Evolutionary conservation across 2,797 vertebrate genomes (phyloP).

Genomic region (Naso thynnoides): DNA sequence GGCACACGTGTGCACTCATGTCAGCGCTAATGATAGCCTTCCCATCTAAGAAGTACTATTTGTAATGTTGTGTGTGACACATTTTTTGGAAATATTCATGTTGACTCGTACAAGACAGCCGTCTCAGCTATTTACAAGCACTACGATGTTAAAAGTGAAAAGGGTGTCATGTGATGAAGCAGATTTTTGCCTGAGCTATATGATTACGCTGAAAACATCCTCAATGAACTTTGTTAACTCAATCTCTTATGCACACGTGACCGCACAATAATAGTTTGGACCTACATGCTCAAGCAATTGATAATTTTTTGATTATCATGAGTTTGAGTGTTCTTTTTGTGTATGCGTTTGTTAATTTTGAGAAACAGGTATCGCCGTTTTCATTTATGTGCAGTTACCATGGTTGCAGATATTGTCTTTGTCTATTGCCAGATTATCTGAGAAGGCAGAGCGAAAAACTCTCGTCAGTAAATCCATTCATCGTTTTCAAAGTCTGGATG

Average conservation of each 20-base stretch:
- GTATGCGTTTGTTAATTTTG: not conserved
- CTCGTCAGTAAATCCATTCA: too few relatives aligned
- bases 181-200: not conserved
- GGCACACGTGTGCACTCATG: constrained; percentile 6
- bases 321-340: not conserved
- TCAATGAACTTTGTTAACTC: not conserved
- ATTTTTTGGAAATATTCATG: not conserved
- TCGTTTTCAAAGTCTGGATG: too few relatives aligned
- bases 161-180: not conserved
- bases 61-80: not conserved
- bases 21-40: constrained; percentile 6
- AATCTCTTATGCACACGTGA: not conserved
- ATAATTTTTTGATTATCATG: not conserved
- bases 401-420: not conserved
- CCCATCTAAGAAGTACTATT: not conserved
- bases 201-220: not conserved
- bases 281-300: not conserved
- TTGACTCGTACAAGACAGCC: constrained; percentile 6
- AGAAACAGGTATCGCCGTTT: too few relatives aligned
- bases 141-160: not conserved
- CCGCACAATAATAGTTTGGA: not conserved
- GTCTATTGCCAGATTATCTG: not conserved
- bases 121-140: not conserved
- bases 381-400: not conserved
- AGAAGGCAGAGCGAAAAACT: not conserved